Evolutionary conservation across 2,888 invertebrate genomes (phyloP).

Genomic region (Microdon myrmicae): DNA sequence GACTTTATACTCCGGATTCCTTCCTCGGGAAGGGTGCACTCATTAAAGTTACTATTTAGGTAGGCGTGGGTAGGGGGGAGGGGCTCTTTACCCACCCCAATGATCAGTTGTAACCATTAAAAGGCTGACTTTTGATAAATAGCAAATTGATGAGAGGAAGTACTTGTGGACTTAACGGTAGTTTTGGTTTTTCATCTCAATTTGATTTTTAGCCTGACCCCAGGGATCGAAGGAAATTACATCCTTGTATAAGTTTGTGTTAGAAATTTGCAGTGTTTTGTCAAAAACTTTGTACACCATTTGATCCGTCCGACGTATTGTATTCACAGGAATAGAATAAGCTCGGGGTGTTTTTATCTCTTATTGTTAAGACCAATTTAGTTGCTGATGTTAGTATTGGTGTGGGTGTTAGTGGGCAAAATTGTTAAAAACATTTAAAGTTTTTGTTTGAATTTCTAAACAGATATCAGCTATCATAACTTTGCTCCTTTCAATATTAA

Average conservation of each 20-base stretch:
- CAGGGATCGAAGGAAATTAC: background rate
- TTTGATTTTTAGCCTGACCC: slow-evolving; percentile 8
- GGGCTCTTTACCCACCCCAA: background rate
- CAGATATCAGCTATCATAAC: slow-evolving; percentile 30
- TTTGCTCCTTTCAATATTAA: too few relatives aligned
- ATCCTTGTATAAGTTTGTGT: slow-evolving; percentile 40
- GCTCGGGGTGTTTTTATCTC: slow-evolving; percentile 32
- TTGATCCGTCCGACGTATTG: background rate
- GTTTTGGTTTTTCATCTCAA: slow-evolving; percentile 42
- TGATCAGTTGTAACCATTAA: slow-evolving; percentile 1
- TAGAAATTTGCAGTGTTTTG: slow-evolving; percentile 48
- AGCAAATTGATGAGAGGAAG: slow-evolving; percentile 46
- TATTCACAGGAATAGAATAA: slow-evolving; percentile 15
- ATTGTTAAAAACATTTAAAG: slow-evolving; percentile 46
- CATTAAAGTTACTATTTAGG: slow-evolving; percentile 42
- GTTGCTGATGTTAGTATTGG: slow-evolving; percentile 2
- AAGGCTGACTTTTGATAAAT: slow-evolving; percentile 44
- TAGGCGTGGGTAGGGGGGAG: background rate
- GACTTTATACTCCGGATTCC: background rate
- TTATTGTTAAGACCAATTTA: too few relatives aligned
- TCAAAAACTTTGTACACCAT: slow-evolving; percentile 18
- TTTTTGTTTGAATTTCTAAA: slow-evolving; percentile 52
- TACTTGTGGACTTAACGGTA: slow-evolving; percentile 44
- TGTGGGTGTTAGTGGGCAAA: slow-evolving; percentile 10
- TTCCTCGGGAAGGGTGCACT: slow-evolving; percentile 21